phyloP scores from a whole-genome alignment of 2,113 vertebrate genomes.

The Anseranas semipalmata region DNA sequence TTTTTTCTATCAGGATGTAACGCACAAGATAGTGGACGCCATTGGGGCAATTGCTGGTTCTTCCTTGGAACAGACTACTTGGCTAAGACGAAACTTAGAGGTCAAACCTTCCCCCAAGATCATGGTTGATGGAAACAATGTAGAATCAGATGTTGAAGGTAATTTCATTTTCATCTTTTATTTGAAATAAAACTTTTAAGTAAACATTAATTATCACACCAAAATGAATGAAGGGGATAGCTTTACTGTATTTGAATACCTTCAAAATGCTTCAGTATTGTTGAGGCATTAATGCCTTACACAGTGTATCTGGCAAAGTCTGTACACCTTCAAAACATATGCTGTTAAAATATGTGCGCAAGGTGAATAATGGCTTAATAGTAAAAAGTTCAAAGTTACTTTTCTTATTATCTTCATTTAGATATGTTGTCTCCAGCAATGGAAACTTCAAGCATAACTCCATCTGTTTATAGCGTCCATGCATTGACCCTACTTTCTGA shows the following conservation, averaged over 20 bases:
- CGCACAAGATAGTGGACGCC: constrained; percentile 97
- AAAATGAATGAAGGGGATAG: background rate
- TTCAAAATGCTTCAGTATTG: background rate
- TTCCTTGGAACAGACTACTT: constrained; percentile 97
- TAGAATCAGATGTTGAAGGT: constrained; percentile 97
- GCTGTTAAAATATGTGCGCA: background rate
- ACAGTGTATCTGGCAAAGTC: background rate
- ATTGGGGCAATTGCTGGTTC: constrained; percentile 95
- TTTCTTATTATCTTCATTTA: constrained; percentile 72
- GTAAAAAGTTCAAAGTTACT: no score
- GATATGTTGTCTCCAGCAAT: constrained; percentile 94
- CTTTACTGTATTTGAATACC: background rate
- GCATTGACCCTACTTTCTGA: constrained; percentile 95
- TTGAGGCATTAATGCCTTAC: background rate
- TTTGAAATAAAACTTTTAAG: background rate
- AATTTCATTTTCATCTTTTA: background rate
- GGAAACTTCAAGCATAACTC: constrained; percentile 95
- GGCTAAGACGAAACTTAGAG: constrained; percentile 95
- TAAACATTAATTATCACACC: background rate
- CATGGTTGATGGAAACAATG: constrained; percentile 88
- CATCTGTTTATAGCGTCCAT: constrained; percentile 97
- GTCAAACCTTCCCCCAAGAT: constrained; percentile 98
- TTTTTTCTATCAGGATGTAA: constrained; percentile 85
- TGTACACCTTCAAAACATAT: background rate
- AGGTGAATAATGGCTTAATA: background rate